These are phyloP conservation scores for Gymnothorax reevesii DNA, from an alignment of 2,797 vertebrate species.

Conservation along the genomic window DNA sequence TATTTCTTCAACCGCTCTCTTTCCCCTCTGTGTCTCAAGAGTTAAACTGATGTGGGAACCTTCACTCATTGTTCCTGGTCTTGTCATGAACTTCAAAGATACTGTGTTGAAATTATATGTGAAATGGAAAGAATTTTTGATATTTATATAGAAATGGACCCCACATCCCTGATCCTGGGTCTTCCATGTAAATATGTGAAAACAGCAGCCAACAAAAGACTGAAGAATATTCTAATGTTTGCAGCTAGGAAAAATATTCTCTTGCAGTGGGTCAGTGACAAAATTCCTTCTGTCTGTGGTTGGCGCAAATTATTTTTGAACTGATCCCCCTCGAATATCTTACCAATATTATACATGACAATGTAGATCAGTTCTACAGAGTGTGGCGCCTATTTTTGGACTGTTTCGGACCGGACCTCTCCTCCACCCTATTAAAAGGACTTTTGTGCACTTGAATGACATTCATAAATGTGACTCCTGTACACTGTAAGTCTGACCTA, in stretches of 20 bases:
- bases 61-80: background rate
- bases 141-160: background rate
- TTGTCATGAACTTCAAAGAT: background rate
- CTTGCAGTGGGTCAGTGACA: background rate
- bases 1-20: slow-evolving; percentile 12
- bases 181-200: background rate
- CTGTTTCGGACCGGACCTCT: background rate
- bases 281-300: background rate
- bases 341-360: background rate
- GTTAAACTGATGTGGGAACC: background rate
- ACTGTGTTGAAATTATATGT: background rate
- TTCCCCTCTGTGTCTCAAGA: slow-evolving; percentile 20
- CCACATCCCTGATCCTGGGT: background rate
- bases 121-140: slow-evolving; percentile 18
- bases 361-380: background rate
- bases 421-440: background rate
- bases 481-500: too few species aligned
- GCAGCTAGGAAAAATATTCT: slow-evolving; percentile 10
- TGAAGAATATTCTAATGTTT: background rate
- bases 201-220: background rate
- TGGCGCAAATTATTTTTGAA: background rate
- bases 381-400: background rate
- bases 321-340: background rate
- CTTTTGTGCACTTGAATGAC: too few species aligned
- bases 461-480: too few species aligned